phyloP scores from a whole-genome alignment of 2,113 vertebrate species.

The Dicrurus megarhynchus region DNA sequence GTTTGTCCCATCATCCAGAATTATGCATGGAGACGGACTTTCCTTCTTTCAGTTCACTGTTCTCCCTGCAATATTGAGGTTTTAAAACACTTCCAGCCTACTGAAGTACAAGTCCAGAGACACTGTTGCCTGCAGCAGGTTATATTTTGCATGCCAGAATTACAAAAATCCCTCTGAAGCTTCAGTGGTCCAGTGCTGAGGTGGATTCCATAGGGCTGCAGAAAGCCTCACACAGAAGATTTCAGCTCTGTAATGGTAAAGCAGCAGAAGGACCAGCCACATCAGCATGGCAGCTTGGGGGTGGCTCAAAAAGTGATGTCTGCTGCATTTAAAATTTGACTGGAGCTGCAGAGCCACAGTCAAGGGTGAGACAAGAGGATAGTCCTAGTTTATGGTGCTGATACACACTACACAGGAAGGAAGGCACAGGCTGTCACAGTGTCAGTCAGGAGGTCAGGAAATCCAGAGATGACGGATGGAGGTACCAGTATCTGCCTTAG shows the following conservation, averaged over 20 bases:
- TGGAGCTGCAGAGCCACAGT: neutral
- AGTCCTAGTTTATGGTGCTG: neutral
- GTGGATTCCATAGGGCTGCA: neutral
- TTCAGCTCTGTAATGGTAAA: neutral
- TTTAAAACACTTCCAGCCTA: neutral
- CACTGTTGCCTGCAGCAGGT: neutral
- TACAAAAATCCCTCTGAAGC: neutral
- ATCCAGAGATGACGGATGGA: neutral
- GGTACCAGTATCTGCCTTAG: neutral
- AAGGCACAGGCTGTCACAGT: neutral
- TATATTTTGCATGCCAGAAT: neutral
- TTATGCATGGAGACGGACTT: neutral
- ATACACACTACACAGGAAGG: neutral
- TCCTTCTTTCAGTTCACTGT: neutral
- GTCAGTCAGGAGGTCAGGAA: neutral
- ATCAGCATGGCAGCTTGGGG: neutral
- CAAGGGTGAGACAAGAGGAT: fast-evolving
- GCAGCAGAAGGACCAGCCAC: neutral
- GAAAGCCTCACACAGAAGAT: neutral
- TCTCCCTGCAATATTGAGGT: neutral
- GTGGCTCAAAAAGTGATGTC: neutral
- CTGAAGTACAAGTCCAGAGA: neutral
- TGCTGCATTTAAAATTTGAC: neutral
- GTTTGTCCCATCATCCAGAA: neutral
- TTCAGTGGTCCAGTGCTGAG: neutral